Conservation (phyloP, 1,140 invertebrate genomes). For the Pristionchus pacificus region DNA sequence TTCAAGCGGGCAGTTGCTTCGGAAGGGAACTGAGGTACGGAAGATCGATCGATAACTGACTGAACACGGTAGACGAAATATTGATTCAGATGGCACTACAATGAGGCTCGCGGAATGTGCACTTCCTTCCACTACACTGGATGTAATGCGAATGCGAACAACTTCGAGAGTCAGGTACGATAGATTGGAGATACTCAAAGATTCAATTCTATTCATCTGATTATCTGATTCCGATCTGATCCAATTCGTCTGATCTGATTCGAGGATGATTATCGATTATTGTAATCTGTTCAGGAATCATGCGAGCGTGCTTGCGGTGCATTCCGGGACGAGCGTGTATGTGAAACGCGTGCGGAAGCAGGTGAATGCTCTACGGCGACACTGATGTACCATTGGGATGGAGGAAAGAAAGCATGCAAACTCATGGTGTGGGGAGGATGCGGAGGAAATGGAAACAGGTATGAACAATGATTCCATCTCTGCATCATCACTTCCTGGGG, state of each 20-base stretch:
- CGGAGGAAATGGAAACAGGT: constrained; percentile 51
- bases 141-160: constrained; percentile 47
- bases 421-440: constrained; percentile 54
- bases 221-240: neutral
- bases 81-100: constrained; percentile 31
- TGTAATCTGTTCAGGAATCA: constrained; percentile 32
- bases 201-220: neutral
- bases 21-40: constrained; percentile 39
- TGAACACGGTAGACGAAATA: neutral
- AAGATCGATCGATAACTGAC: neutral
- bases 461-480: neutral
- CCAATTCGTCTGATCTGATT: constrained; percentile 14
- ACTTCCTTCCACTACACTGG: constrained; percentile 51
- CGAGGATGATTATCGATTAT: neutral
- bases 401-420: constrained; percentile 35
- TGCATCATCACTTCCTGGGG: no score
- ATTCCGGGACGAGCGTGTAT: constrained; percentile 62
- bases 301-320: constrained; percentile 53
- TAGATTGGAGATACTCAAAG: constrained; percentile 4
- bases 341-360: constrained; percentile 70
- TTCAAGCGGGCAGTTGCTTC: constrained; percentile 51
- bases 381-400: constrained; percentile 45
- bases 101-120: constrained; percentile 42
- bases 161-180: constrained; percentile 43
- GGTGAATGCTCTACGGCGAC: constrained; percentile 59